Evolutionary conservation across 2,888 invertebrate genomes (phyloP).

Genomic region (Melipona bicolor): DNA sequence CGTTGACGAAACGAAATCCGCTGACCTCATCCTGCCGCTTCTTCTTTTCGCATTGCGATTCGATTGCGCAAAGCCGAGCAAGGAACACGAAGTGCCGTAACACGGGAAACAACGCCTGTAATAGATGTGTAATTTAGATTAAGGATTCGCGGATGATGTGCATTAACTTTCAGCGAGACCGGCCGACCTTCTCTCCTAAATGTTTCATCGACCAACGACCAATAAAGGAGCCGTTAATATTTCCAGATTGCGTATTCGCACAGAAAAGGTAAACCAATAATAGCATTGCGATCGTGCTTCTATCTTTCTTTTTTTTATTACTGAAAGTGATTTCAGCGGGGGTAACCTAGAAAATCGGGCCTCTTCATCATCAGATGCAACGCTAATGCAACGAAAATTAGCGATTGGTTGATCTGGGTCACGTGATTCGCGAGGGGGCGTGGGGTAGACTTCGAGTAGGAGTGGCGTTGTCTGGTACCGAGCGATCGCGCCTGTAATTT

Average conservation of each 20-base stretch:
- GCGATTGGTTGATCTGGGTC: no score
- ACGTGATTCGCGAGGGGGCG: no score
- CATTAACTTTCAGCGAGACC: constrained; percentile 52
- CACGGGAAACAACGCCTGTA: constrained; percentile 63
- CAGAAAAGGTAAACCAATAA: background rate
- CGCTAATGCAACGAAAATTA: no score
- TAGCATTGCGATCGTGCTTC: background rate
- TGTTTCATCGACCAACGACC: constrained; percentile 11
- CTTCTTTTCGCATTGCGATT: constrained; percentile 47
- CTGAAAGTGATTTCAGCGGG: no score
- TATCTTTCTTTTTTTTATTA: background rate
- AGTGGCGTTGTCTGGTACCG: no score
- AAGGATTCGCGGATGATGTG: constrained; percentile 51
- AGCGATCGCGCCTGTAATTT: no score
- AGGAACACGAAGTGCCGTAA: constrained; percentile 55
- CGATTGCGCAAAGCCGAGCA: constrained; percentile 58
- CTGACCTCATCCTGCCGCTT: constrained; percentile 40
- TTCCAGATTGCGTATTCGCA: constrained; percentile 1
- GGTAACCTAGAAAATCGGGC: no score
- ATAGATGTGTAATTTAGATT: constrained; percentile 66
- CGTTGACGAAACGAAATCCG: constrained; percentile 47
- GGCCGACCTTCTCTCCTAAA: constrained; percentile 27
- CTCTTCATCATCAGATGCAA: no score
- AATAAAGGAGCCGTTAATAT: constrained; percentile 20
- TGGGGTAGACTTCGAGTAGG: no score